Evolutionary conservation across 2,888 invertebrate species (phyloP).

Genomic region (Desoria tigrina): DNA sequence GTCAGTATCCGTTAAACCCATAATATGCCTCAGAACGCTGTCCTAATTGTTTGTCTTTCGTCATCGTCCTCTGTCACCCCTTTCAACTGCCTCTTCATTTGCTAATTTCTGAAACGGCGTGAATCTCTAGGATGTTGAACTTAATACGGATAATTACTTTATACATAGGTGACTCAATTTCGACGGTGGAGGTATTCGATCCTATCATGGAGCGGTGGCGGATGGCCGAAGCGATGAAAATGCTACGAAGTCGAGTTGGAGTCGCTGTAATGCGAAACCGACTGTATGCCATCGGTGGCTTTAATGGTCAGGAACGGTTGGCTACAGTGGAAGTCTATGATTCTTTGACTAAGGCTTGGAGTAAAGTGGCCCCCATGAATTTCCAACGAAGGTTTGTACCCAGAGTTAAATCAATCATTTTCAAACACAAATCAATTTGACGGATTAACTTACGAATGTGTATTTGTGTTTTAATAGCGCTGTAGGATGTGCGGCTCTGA

Average conservation of each 20-base stretch:
- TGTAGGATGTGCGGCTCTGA: constrained; percentile 76
- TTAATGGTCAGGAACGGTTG: constrained; percentile 76
- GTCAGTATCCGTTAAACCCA: too few relatives aligned
- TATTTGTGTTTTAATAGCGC: constrained; percentile 62
- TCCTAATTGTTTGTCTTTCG: too few relatives aligned
- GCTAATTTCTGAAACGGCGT: too few relatives aligned
- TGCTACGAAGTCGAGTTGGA: constrained; percentile 78
- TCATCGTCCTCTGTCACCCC: too few relatives aligned
- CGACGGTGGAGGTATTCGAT: constrained; percentile 82
- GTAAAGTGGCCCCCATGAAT: constrained; percentile 75
- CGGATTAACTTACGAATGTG: neutral
- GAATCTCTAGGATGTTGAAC: too few relatives aligned
- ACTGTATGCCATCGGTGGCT: constrained; percentile 79
- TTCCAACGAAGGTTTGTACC: constrained; percentile 72
- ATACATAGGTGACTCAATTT: constrained; percentile 69
- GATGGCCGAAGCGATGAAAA: constrained; percentile 78
- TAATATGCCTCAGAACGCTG: too few relatives aligned
- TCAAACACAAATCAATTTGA: constrained; percentile 1
- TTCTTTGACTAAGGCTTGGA: constrained; percentile 72
- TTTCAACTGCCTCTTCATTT: too few relatives aligned
- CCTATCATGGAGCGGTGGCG: constrained; percentile 71
- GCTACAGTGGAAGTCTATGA: constrained; percentile 83
- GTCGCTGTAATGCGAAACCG: constrained; percentile 79
- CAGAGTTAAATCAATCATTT: constrained; percentile 3
- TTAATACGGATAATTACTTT: neutral